Evolutionary conservation across 2,888 invertebrate species (phyloP), one percentile per base, ranked within the genome.

Genomic region (Argynnis bischoffii): DNA sequence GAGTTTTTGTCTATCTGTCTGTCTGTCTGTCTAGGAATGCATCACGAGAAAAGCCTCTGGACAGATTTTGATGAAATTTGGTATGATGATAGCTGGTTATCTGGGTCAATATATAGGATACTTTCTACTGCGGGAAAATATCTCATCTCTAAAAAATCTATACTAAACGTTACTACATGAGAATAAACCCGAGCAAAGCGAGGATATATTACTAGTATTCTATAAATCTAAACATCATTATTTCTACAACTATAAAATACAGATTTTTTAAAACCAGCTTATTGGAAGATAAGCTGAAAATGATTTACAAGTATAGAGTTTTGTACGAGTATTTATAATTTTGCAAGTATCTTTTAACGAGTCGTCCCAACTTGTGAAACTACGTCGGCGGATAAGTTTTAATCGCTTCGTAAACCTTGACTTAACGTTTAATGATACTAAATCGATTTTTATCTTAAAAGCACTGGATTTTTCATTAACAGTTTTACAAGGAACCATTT

Each of bases 311-410:
- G 35, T 14, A 16, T 51, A 6, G 51, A 61, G 41, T 64, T 47
- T 57, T 51, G 51, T 53, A 64, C 51, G 64, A 57, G 56, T 64
- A 57, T 59, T 59, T 57, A 65, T 65, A 65, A 59, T 65, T 59
- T 57, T 57, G 46, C 51, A 65, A 66, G 59, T 59, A 66, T 59
- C 59, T 59, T 66, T 66, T 66, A 59, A 59, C 65, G 60, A 60
- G 59, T 66, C 54, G 31, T 53, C 47, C 54, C 16, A 65, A 65
- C 53, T 65, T 65, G 47, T 15, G 21, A 26, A 65, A 59, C 53
- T 53, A 65, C 53, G 26, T 59, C 57, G 51, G 47, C 48, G 46
- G n/a, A 65, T 47, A 59, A 66, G 26, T 66, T 66, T 66, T 60
- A 66, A 66, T 66, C 65, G 59, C 54, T 54, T 26, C 47, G 53